phyloP scores from a whole-genome alignment of 2,888 invertebrate genomes.

The Coenonympha arcania region DNA sequence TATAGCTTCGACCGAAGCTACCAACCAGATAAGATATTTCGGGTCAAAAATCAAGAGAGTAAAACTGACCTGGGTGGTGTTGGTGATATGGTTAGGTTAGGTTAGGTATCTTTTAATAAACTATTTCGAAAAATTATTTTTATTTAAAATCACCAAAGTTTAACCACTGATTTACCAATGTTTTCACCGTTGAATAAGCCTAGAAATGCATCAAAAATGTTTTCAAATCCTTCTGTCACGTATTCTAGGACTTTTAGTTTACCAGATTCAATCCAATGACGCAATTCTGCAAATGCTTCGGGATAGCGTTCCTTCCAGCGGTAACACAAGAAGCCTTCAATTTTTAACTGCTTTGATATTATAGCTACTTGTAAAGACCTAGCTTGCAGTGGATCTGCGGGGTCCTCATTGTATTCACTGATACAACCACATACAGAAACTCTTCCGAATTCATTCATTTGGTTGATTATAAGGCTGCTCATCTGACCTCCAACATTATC shows the following conservation, averaged over 20 bases:
- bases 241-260: slow-evolving; percentile 79
- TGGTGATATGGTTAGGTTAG: no score
- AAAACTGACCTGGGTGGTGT: no score
- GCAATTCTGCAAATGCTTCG: slow-evolving; percentile 75
- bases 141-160: slow-evolving; percentile 54
- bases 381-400: slow-evolving; percentile 38
- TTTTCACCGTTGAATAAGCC: slow-evolving; percentile 78
- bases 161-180: slow-evolving; percentile 80
- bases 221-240: slow-evolving; percentile 80
- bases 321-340: slow-evolving; percentile 75
- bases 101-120: no score
- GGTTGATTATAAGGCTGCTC: slow-evolving; percentile 71
- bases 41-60: no score
- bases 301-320: slow-evolving; percentile 72
- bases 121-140: no score
- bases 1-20: no score
- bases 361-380: slow-evolving; percentile 69
- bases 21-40: no score
- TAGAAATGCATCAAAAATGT: slow-evolving; percentile 78
- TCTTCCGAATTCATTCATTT: slow-evolving; percentile 69
- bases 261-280: slow-evolving; percentile 77
- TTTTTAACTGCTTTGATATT: slow-evolving; percentile 73
- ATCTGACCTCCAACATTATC: slow-evolving; percentile 83
- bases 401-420: slow-evolving; percentile 47
- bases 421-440: slow-evolving; percentile 48